These are phyloP conservation scores for Melanostoma scalare DNA, from an alignment of 2,888 invertebrate genomes.

Conservation along the genomic window DNA sequence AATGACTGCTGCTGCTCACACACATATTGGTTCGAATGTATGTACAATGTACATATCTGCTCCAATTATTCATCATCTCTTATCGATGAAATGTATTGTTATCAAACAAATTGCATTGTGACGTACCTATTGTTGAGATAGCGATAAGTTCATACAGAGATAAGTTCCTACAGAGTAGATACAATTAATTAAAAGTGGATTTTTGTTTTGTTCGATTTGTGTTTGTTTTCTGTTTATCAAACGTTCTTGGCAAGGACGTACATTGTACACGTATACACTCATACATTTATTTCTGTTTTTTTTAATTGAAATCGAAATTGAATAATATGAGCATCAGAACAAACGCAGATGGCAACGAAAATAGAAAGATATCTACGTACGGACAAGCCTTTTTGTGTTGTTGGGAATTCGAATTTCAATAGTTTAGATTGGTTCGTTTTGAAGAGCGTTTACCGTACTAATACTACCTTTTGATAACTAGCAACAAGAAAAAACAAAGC, in stretches of 20 bases:
- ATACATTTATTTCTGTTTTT: constrained; percentile 17
- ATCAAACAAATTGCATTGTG: constrained; percentile 38
- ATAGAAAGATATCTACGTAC: neutral
- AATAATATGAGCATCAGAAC: neutral
- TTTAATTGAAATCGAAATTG: constrained; percentile 50
- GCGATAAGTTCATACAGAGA: constrained; percentile 12
- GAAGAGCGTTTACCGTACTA: neutral
- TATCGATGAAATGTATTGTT: constrained; percentile 29
- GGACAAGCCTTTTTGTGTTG: constrained; percentile 20
- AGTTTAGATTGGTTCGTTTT: constrained; percentile 39
- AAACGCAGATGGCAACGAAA: constrained; percentile 23
- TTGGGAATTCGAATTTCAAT: constrained; percentile 30
- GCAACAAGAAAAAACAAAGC: neutral
- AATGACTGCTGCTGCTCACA: neutral
- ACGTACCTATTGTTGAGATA: constrained; percentile 21
- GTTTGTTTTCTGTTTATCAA: constrained; percentile 47
- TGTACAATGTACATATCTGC: neutral
- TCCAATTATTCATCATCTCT: constrained; percentile 24
- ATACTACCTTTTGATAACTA: neutral
- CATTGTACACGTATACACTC: neutral
- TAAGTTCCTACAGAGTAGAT: constrained; percentile 22
- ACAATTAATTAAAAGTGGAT: constrained; percentile 42
- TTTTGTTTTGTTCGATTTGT: neutral
- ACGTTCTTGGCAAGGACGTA: constrained; percentile 64
- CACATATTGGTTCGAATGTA: neutral